Evolutionary conservation across 35 echinoderm and acorn worm genomes (phyloP).

Genomic region (Eucidaris tribuloides): DNA sequence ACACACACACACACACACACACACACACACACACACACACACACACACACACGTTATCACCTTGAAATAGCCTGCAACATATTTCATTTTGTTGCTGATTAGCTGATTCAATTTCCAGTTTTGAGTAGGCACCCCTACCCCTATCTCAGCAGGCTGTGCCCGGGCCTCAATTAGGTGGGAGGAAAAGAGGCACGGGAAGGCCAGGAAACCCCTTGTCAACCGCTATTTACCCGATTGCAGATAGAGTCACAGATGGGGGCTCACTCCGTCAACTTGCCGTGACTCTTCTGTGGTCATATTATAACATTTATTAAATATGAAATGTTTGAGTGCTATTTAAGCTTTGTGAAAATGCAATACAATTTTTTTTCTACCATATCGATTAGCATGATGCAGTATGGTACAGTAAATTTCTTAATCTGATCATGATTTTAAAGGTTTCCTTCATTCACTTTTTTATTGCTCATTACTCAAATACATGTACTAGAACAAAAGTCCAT

Average conservation of each 20-base stretch:
- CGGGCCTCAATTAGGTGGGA: constrained; percentile 4
- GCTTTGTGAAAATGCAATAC: background rate
- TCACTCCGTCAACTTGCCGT: background rate
- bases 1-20: too few species aligned
- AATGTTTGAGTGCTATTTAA: background rate
- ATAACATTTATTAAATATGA: background rate
- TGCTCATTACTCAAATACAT: too few species aligned
- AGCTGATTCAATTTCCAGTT: constrained; percentile 19
- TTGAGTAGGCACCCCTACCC: background rate
- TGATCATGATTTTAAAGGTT: background rate
- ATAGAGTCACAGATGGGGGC: constrained; percentile 8
- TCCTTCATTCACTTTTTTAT: background rate
- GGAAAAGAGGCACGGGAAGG: background rate
- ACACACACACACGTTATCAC: too few species aligned
- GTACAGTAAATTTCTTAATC: background rate
- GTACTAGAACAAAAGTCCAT: too few species aligned
- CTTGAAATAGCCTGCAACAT: too few species aligned
- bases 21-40: too few species aligned
- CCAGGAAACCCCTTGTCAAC: constrained; percentile 17
- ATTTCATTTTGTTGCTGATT: background rate
- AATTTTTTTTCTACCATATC: background rate
- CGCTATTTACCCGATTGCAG: constrained; percentile 11
- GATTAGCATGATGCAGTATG: background rate
- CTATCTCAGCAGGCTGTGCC: background rate
- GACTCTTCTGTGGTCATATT: background rate